Base-by-base conservation (phyloP, 1,140 invertebrate species). In the Anoplophora glabripennis region DNA sequence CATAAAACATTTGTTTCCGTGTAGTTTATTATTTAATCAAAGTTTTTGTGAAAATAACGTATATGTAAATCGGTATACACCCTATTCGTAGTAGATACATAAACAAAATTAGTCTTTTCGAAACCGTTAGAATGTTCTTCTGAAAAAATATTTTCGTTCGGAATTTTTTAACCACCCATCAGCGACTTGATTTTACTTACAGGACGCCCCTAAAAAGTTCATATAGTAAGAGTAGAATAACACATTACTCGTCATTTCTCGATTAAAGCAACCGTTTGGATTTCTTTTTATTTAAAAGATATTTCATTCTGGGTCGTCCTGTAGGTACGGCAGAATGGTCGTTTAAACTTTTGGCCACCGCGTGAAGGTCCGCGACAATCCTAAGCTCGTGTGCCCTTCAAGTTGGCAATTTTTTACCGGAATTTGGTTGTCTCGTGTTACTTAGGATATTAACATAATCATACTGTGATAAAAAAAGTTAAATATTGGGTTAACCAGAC, bases 381-480 rank as follows among this genome's bases (percentile, higher is more conserved):
- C 21, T 28, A 28, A 28, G 58, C 41, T 47, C 37, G 51, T 47
- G 47, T 52, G 57, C 59, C 52, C 52, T 47, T 36, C 57, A 51
- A 67, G 59, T 59, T 65, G 66, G 65, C 59, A 63, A 58, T 66
- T 65, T 72, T 64, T 68, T 66, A 66, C 64, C 64, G 46, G 51
- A 63, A 62, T 58, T 61, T 73, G 69, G 63, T 59, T 70, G 65
- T 66, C 68, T 67, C 67, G 61, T 71, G 68, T 71, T 74, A 67
- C 67, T 68, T 75, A 75, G 72, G 65, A 62, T 66, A 72, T 71
- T 72, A 66, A 75, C 72, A 74, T 72, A 75, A 75, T 74, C 70
- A 75, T 75, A 72, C 74, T 75, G 74, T 75, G 74, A 75, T 75
- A 75, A 73, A 71, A 68, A 62, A 71, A 73, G 66, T 74, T 73